A percentile compares a stretch with the other conserved stretches of the same genome.
Evolutionary conservation across 2,797 vertebrate species (phyloP).

Genomic region (Liparis tanakae): DNA sequence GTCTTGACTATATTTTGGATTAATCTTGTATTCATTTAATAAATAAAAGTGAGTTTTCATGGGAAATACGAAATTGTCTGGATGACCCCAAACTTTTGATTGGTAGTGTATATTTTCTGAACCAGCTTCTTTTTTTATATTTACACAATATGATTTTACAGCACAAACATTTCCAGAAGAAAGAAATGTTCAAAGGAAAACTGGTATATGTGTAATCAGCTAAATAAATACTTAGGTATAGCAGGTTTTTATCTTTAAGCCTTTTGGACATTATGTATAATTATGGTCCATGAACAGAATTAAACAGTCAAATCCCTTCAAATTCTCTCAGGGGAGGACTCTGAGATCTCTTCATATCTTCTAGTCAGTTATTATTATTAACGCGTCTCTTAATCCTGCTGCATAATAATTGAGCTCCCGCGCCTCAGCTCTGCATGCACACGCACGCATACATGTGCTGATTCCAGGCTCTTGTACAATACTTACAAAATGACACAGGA

Average conservation of each 20-base stretch:
- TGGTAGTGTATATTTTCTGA: neutral
- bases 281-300: neutral
- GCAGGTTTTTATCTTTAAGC: neutral
- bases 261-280: neutral
- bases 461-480: neutral
- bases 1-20: no score
- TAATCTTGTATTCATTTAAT: no score
- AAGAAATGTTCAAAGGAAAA: neutral
- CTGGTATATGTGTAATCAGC: neutral
- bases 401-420: neutral
- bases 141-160: neutral
- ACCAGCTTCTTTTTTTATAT: neutral
- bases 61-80: no score
- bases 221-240: neutral
- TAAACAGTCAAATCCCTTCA: neutral
- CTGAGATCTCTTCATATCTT: no score
- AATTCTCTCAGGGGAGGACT: neutral
- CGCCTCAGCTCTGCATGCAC: neutral
- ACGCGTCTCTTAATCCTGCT: neutral
- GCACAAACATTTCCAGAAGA: neutral
- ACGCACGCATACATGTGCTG: neutral
- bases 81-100: no score
- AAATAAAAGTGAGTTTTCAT: no score
- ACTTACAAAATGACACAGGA: conserved; percentile 1
- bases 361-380: no score